Conservation (phyloP, 2,888 invertebrate species). For the Zelleria hepariella region DNA sequence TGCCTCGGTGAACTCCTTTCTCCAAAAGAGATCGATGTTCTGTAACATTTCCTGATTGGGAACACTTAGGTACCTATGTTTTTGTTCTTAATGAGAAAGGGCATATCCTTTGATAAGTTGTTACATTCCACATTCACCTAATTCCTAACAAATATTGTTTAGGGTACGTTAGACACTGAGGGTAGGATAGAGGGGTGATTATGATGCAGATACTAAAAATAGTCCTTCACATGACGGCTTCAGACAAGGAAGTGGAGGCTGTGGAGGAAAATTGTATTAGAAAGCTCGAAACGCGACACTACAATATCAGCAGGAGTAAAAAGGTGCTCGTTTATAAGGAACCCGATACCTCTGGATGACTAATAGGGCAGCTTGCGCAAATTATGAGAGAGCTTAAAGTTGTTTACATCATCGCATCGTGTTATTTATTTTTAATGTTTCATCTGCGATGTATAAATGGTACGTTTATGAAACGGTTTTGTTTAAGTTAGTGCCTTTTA, state of each 20-base stretch:
- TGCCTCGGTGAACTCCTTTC: constrained; percentile 44
- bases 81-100: too few species aligned
- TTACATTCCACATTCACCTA: too few species aligned
- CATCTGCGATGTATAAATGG: too few species aligned
- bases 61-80: neutral
- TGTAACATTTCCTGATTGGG: neutral
- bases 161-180: too few species aligned
- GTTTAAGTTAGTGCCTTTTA: neutral
- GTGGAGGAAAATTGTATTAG: constrained; percentile 8
- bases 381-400: neutral
- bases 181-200: too few species aligned
- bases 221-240: constrained; percentile 9
- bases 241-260: constrained; percentile 10
- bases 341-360: neutral
- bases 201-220: too few species aligned
- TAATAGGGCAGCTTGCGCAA: neutral
- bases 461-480: too few species aligned
- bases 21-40: constrained; percentile 23
- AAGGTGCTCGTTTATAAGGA: neutral
- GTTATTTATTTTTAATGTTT: too few species aligned
- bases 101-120: too few species aligned
- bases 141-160: too few species aligned
- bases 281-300: constrained; percentile 14
- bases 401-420: too few species aligned
- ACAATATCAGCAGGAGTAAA: constrained; percentile 9